phyloP scores from a whole-genome alignment of 1,140 invertebrate genomes.

The Dendrolimus kikuchii region DNA sequence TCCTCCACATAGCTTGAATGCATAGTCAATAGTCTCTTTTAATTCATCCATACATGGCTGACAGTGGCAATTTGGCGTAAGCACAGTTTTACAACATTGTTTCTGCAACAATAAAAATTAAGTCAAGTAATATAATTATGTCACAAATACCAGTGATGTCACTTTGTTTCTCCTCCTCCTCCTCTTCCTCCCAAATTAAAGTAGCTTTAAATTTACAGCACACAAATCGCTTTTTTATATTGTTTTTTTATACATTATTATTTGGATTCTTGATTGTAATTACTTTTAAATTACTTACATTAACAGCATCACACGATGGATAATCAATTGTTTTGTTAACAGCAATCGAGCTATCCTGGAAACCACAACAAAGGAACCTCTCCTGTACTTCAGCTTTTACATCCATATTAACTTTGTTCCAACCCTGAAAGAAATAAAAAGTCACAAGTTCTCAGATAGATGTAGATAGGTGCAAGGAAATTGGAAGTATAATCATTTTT shows the following conservation, averaged over 20 bases:
- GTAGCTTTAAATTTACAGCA: too few species aligned
- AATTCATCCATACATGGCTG: conserved; percentile 82
- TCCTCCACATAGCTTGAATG: conserved; percentile 92
- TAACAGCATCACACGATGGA: conserved; percentile 76
- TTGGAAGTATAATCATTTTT: too few species aligned
- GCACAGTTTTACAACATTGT: conserved; percentile 52
- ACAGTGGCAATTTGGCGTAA: conserved; percentile 74
- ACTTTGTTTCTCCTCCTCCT: too few species aligned
- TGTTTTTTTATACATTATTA: too few species aligned
- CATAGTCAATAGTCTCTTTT: conserved; percentile 85
- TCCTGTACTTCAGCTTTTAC: conserved; percentile 81
- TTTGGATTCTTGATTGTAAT: not conserved
- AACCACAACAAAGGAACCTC: conserved; percentile 90
- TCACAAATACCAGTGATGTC: too few species aligned
- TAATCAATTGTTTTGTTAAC: conserved; percentile 67
- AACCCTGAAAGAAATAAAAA: conserved; percentile 75
- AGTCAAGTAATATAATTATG: too few species aligned
- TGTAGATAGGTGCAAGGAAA: not conserved
- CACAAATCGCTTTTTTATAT: too few species aligned
- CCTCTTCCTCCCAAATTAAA: too few species aligned
- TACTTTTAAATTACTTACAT: conserved; percentile 55
- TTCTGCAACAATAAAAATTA: conserved; percentile 60
- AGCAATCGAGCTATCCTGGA: conserved; percentile 65
- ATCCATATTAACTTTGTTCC: conserved; percentile 77
- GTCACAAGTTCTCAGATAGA: not conserved